Conservation (phyloP, 2,797 vertebrate species). For the Sebastes nivosus region DNA sequence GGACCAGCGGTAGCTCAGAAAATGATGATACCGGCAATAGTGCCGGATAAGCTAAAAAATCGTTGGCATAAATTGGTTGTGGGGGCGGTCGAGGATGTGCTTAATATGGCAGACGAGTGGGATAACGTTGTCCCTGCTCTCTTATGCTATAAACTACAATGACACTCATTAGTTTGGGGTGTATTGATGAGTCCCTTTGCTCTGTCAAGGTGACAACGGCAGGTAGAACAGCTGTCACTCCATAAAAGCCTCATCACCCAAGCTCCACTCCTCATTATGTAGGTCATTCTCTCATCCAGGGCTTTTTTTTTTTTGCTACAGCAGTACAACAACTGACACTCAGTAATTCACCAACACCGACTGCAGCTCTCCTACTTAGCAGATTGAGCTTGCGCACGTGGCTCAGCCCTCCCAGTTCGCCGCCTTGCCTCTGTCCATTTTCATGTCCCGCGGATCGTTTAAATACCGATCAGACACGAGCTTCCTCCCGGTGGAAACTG, state of each 20-base stretch:
- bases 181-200: constrained; percentile 75
- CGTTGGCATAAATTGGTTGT: constrained; percentile 61
- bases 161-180: constrained; percentile 71
- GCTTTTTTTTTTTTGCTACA: constrained; percentile 36
- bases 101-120: constrained; percentile 62
- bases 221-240: constrained; percentile 81
- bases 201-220: constrained; percentile 74
- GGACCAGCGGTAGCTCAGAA: constrained; percentile 57
- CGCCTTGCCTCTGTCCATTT: constrained; percentile 43
- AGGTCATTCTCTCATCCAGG: constrained; percentile 66
- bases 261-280: constrained; percentile 71
- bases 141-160: constrained; percentile 68
- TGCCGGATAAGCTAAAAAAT: constrained; percentile 72
- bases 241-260: constrained; percentile 74
- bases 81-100: constrained; percentile 41
- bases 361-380: constrained; percentile 55
- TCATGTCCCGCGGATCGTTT: constrained; percentile 38
- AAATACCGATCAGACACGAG: constrained; percentile 46
- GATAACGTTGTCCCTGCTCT: constrained; percentile 53
- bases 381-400: constrained; percentile 10
- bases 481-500: constrained; percentile 21
- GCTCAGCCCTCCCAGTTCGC: constrained; percentile 1
- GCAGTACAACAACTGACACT: constrained; percentile 34
- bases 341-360: constrained; percentile 26
- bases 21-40: constrained; percentile 54